A percentile compares a stretch with the other conserved stretches of the same genome.
phyloP scores from a whole-genome alignment of 92 coral and sea anemone species.

The Porites evermanni region DNA sequence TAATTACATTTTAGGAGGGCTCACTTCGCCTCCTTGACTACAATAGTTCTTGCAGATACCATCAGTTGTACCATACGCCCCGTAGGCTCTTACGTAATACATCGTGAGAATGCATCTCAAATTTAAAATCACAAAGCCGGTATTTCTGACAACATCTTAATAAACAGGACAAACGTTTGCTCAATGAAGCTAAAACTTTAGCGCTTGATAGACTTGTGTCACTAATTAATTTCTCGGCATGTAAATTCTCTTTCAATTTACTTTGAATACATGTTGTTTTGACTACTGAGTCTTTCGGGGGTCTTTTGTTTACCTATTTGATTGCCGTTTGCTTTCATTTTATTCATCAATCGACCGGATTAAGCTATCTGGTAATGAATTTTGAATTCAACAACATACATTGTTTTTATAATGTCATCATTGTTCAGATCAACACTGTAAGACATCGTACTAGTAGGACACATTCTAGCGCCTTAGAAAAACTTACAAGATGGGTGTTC shows the following conservation, averaged over 20 bases:
- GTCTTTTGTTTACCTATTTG: neutral
- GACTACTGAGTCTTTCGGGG: neutral
- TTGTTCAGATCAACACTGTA: too few relatives aligned
- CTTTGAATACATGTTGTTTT: neutral
- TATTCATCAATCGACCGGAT: conserved; percentile 1
- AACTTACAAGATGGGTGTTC: too few relatives aligned
- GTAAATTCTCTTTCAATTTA: neutral
- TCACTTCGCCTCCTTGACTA: neutral
- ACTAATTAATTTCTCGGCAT: neutral
- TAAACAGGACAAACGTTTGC: neutral
- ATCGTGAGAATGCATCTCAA: too few relatives aligned
- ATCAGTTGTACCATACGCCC: too few relatives aligned
- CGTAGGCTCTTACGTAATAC: too few relatives aligned
- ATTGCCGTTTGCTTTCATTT: neutral
- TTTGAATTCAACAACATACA: neutral
- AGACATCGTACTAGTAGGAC: too few relatives aligned
- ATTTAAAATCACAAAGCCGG: neutral
- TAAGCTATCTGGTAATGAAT: neutral
- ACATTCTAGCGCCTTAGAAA: too few relatives aligned
- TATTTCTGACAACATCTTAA: neutral
- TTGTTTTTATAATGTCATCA: neutral
- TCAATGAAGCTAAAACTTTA: neutral
- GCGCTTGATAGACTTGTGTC: too few relatives aligned
- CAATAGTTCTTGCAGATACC: neutral
- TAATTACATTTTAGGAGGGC: neutral